Conservation (phyloP, 2,888 invertebrate genomes). For the Synanthedon andrenaeformis region DNA sequence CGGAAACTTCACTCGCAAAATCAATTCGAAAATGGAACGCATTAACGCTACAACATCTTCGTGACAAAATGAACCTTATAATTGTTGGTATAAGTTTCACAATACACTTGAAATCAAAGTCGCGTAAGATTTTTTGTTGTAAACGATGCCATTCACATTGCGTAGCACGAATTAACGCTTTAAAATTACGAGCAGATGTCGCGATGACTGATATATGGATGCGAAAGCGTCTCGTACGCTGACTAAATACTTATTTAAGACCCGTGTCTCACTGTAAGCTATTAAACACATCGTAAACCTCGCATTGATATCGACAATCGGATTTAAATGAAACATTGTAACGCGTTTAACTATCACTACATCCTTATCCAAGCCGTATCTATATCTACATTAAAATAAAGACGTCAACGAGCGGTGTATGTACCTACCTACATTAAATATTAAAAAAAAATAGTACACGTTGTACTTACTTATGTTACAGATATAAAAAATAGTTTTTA, state of each 20-base stretch:
- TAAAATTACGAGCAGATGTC: slow-evolving; percentile 45
- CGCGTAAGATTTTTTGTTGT: slow-evolving; percentile 10
- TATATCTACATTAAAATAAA: too few species aligned
- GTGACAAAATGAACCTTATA: slow-evolving; percentile 11
- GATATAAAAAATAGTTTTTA: too few species aligned
- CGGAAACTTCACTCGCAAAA: slow-evolving; percentile 9
- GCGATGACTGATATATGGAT: slow-evolving; percentile 42
- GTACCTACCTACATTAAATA: too few species aligned
- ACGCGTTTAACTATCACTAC: too few species aligned
- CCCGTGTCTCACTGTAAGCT: slow-evolving; percentile 7
- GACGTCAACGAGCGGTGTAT: too few species aligned
- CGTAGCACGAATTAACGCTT: slow-evolving; percentile 34
- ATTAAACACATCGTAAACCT: slow-evolving; percentile 3
- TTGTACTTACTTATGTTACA: too few species aligned
- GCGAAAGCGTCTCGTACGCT: slow-evolving; percentile 13
- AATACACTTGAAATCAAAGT: slow-evolving; percentile 9
- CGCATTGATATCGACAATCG: background rate
- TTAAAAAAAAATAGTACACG: too few species aligned
- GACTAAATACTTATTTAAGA: slow-evolving; percentile 19
- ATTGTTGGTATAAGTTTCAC: slow-evolving; percentile 9
- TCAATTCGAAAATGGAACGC: background rate
- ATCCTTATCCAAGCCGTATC: too few species aligned
- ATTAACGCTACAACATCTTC: slow-evolving; percentile 1
- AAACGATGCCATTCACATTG: slow-evolving; percentile 18
- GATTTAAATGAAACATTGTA: background rate